Evolutionary conservation across 2,888 invertebrate species (phyloP).

Genomic region (Melanostoma mellinum): DNA sequence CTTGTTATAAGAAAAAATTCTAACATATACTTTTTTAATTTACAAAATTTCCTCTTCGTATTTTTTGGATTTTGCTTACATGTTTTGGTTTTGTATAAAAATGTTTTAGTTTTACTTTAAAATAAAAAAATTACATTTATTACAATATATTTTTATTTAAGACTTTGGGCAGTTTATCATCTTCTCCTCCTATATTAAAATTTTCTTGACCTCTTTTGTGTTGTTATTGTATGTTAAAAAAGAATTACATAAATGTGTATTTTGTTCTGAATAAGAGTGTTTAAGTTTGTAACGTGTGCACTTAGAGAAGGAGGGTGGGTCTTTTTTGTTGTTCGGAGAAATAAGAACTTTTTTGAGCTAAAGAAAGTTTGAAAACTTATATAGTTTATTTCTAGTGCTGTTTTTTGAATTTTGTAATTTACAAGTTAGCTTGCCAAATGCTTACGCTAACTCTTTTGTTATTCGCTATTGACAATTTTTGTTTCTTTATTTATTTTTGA

Average conservation of each 20-base stretch:
- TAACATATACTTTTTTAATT: constrained; percentile 49
- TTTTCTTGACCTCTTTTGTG: constrained; percentile 55
- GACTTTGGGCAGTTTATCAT: constrained; percentile 71
- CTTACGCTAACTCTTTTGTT: constrained; percentile 32
- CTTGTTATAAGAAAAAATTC: constrained; percentile 46
- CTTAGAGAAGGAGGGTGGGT: constrained; percentile 68
- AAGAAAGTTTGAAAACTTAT: constrained; percentile 42
- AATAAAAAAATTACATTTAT: constrained; percentile 65
- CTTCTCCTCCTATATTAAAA: constrained; percentile 57
- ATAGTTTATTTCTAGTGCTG: constrained; percentile 57
- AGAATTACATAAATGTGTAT: constrained; percentile 46
- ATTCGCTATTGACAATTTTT: constrained; percentile 63
- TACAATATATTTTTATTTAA: constrained; percentile 64
- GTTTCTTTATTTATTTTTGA: constrained; percentile 60
- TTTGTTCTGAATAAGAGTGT: constrained; percentile 65
- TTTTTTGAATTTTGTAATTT: constrained; percentile 38
- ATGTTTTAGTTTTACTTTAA: constrained; percentile 56
- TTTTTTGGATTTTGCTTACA: constrained; percentile 55
- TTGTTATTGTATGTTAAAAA: constrained; percentile 64
- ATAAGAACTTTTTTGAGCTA: constrained; percentile 57
- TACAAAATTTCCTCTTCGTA: constrained; percentile 65
- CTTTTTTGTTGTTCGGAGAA: constrained; percentile 57
- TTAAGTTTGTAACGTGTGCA: constrained; percentile 71
- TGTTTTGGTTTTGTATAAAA: constrained; percentile 69
- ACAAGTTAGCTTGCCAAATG: constrained; percentile 65